Evolutionary conservation across 2,113 vertebrate species (phyloP).

Genomic region (Panthera uncia): DNA sequence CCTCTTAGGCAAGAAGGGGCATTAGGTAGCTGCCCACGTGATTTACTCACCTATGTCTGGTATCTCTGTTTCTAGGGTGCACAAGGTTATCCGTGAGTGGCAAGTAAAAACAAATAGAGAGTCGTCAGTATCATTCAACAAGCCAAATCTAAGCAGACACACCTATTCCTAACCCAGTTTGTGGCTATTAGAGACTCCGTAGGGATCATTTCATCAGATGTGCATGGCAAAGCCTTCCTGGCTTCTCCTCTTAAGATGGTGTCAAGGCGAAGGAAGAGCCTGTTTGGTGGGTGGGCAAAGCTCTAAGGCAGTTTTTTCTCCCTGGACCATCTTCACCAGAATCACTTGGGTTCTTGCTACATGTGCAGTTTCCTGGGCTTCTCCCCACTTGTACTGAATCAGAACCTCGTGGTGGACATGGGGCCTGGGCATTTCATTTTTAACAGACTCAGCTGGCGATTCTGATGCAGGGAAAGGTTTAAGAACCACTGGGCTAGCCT

Average conservation of each 20-base stretch:
- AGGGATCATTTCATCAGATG: not conserved
- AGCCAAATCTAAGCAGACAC: slow-evolving; percentile 47
- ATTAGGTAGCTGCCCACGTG: not conserved
- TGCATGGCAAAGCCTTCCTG: not conserved
- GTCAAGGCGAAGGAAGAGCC: not conserved
- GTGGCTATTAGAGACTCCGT: not conserved
- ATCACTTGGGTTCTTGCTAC: not conserved
- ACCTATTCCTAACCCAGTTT: slow-evolving; percentile 14
- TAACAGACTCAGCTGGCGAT: slow-evolving; percentile 8
- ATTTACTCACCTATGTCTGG: slow-evolving; percentile 96
- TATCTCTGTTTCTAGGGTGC: slow-evolving; percentile 95
- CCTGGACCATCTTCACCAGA: not conserved
- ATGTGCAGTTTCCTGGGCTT: not conserved
- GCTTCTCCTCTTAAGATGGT: not conserved
- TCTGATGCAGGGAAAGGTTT: slow-evolving; percentile 25
- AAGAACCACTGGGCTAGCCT: not conserved
- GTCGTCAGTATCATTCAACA: slow-evolving; percentile 66
- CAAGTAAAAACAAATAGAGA: slow-evolving; percentile 80
- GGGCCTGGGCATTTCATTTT: not conserved
- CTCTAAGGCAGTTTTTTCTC: not conserved
- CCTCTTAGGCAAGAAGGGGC: not conserved
- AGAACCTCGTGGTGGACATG: not conserved
- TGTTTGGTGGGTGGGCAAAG: not conserved
- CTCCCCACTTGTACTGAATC: not conserved
- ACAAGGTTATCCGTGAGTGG: slow-evolving; percentile 68